Evolutionary conservation across 2,797 vertebrate species (phyloP), one percentile per base, ranked within the genome.

Genomic region (Darevskia mixta): DNA sequence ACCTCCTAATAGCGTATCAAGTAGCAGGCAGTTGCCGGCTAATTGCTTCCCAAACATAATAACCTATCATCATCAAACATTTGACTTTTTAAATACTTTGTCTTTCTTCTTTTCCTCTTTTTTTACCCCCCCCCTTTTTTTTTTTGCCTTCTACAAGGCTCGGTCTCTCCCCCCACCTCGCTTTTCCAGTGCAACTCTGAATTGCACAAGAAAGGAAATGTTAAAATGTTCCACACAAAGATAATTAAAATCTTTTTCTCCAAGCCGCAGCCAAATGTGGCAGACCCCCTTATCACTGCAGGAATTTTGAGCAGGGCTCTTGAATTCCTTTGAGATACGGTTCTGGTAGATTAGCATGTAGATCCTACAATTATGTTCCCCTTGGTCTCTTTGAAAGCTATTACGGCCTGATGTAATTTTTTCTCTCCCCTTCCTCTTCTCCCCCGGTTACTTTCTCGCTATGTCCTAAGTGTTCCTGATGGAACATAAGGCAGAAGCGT

Each of bases 361-460:
- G 98, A 98, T 97, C 98, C 97, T 97, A 97, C 97, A 97, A 98
- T 98, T 98, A 98, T 97, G 97, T 98, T 98, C 98, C 97, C 97
- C 96, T 97, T 95, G 95, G 97, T 96, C 98, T 94, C 98, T 98
- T 97, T 97, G 96, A 97, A 98, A 98, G 98, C 98, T 98, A 98
- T 98, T 98, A 98, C 97, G 97, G 97, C 94, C 97, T 96, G 96
- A 97, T 98, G 98, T 98, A 97, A 97, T 97, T 97, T 96, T 95
- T 38, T 29, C 17, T 58, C 45, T 35, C 75, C n/a, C 71, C 71
- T 15, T 10, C 69, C n/a, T 32, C 18, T 17, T 32, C 32, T 13
- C 43, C 25, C 41, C 76, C 18, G 85, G 94, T 95, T 94, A 58
- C 97, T 94, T 97, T 97, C 97, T 96, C 96, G 94, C 94, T 96